A percentile compares a stretch with the other conserved stretches of the same genome.
Conservation (phyloP, 2,888 invertebrate genomes). For the Dysmachus trigonus region DNA sequence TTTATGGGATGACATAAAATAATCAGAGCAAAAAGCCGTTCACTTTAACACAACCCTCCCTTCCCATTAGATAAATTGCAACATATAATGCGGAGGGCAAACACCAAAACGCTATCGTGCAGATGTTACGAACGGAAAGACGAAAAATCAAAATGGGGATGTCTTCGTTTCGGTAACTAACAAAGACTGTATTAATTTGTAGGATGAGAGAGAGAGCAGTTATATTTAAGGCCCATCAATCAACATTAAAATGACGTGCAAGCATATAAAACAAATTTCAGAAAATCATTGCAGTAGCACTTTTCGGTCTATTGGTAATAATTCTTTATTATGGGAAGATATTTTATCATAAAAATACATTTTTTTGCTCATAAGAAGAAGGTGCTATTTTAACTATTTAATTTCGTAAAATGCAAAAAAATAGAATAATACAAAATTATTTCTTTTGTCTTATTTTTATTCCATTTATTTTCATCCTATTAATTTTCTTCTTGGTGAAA, state of each 20-base stretch:
- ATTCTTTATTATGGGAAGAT: no score
- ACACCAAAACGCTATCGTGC: background rate
- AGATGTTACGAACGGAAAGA: slow-evolving; percentile 10
- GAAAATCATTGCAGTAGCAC: background rate
- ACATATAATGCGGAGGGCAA: slow-evolving; percentile 27
- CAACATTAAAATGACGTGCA: slow-evolving; percentile 3
- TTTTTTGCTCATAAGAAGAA: no score
- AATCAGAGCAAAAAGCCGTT: slow-evolving; percentile 20
- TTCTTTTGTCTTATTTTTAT: no score
- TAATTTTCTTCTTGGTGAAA: no score
- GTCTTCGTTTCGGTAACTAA: background rate
- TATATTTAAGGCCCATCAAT: slow-evolving; percentile 5
- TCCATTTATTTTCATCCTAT: no score
- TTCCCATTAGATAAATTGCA: slow-evolving; percentile 31
- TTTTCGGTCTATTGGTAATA: background rate
- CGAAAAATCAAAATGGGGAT: background rate
- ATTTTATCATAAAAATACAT: no score
- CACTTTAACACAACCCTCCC: slow-evolving; percentile 18
- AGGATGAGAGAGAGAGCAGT: background rate
- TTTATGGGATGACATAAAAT: slow-evolving; percentile 35
- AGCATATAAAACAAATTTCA: background rate
- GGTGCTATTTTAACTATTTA: no score
- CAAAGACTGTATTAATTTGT: slow-evolving; percentile 7
- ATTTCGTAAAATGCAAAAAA: no score
- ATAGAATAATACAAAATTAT: no score